Base-by-base conservation (phyloP, 2,888 invertebrate species). In the Pterobdella sp. region DNA sequence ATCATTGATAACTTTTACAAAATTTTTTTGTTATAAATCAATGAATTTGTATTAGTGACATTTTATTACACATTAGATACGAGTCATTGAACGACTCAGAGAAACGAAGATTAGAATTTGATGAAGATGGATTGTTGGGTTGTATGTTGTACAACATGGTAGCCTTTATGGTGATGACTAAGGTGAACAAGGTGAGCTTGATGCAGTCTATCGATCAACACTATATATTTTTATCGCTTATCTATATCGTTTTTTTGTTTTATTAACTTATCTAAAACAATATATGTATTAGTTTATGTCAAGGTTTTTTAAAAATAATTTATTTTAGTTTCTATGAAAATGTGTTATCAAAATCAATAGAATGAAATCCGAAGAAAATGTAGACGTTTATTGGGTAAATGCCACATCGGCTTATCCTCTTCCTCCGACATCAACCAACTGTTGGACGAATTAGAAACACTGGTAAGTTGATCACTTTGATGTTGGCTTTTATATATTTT, bases 401-500 rank as follows among this genome's bases (percentile, higher is more conserved):
- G 95, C 82, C 98, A 99, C 82, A 96, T 99, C 79, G 97, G 98
- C 1, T 88, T 98, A 63, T 91, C 93, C 0, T 95, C 96, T 85
- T 96, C 96, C 77, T 94, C 95, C 84, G 95, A 97, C 85, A 92
- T 99, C 72, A 97, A 98, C 84, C 90, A 92, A 82, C 88, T 98
- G 29, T 87, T 99, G 35, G 97, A 98, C 84, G 92, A 94, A 82
- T 90, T 98, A 73, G 90, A 91, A 79, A 91, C 92, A 84, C 87
- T 96, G 88, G 95, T 96, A 84, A 87, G 88, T 86, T 35, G 26
- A 31, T 3, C 31, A 18, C 34, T 22, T 36, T 63, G 14, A 10
- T 22, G 63, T 7, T 29, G 31, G 63, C n/a, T 7, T 7, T 29
- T 63, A 26, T 22, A 10, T 63, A 7, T 63, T 7, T 63, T 22